phyloP scores from a whole-genome alignment of 2,797 vertebrate species.

The Acestrorhynchus altus region DNA sequence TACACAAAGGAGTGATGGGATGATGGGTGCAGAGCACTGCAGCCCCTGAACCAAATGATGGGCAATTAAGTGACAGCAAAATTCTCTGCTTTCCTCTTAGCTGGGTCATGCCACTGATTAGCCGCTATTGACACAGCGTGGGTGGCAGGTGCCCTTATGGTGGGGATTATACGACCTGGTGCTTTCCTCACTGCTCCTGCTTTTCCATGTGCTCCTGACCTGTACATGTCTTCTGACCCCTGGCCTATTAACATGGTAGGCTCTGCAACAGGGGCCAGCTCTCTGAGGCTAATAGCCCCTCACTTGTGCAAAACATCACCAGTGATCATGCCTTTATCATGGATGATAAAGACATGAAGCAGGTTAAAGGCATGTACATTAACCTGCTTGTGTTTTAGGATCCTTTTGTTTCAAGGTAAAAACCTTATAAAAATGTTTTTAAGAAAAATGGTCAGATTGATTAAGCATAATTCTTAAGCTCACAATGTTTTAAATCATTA shows the following conservation, averaged over 20 bases:
- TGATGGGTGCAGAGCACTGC: neutral
- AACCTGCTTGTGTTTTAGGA: neutral
- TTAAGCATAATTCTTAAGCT: too few species aligned
- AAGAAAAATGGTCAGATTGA: too few species aligned
- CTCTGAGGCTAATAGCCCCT: slow-evolving; percentile 15
- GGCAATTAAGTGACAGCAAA: slow-evolving; percentile 38
- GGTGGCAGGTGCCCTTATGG: slow-evolving; percentile 14
- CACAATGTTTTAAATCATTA: too few species aligned
- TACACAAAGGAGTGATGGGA: neutral
- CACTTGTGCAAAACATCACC: slow-evolving; percentile 34
- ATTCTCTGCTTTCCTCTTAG: slow-evolving; percentile 6
- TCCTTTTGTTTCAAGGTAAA: neutral
- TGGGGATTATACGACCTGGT: slow-evolving; percentile 5
- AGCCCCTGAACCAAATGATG: slow-evolving; percentile 41
- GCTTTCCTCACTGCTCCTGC: neutral
- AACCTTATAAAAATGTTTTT: neutral
- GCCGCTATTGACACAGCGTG: neutral
- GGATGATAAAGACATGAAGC: too few species aligned
- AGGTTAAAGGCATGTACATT: neutral
- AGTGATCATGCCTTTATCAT: neutral
- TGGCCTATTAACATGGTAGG: slow-evolving; percentile 17
- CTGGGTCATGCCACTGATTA: slow-evolving; percentile 36
- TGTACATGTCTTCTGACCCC: slow-evolving; percentile 15
- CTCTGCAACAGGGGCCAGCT: slow-evolving; percentile 6
- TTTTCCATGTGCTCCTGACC: slow-evolving; percentile 28